Conservation (phyloP, 35 echinoderm and acorn worm genomes). For the Hemicentrotus pulcherrimus region DNA sequence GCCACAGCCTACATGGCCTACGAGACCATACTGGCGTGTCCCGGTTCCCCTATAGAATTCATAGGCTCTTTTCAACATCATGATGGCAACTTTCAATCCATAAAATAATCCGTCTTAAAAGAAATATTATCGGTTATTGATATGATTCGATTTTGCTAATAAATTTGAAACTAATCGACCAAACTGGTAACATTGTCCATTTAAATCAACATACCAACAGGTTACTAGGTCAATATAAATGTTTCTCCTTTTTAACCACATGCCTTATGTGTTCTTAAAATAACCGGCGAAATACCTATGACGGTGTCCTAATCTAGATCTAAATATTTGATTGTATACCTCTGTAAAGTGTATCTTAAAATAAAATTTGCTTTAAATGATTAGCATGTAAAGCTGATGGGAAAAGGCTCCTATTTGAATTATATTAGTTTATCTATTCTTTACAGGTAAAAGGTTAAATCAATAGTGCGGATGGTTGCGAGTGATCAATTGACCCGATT, state of each 20-base stretch:
- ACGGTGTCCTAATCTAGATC: neutral
- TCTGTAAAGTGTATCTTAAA: neutral
- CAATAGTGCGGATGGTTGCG: neutral
- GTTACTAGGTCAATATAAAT: neutral
- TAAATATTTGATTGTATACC: constrained; percentile 8
- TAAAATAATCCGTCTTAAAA: neutral
- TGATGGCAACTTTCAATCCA: neutral
- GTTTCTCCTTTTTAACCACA: neutral
- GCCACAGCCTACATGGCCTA: too few species aligned
- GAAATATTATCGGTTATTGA: neutral
- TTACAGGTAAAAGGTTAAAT: neutral
- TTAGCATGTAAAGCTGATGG: neutral
- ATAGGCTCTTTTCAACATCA: neutral
- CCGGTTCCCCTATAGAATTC: too few species aligned
- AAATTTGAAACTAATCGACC: neutral
- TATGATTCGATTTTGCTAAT: neutral
- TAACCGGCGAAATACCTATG: neutral
- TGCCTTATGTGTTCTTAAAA: constrained; percentile 8
- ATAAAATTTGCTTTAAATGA: constrained; percentile 16
- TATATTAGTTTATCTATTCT: neutral
- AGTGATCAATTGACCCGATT: neutral
- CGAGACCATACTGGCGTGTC: too few species aligned
- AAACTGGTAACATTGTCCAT: neutral
- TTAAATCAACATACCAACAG: neutral
- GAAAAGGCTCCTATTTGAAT: neutral